Evolutionary conservation across 2,113 vertebrate genomes (phyloP).

Genomic region (Notiomystis cincta): DNA sequence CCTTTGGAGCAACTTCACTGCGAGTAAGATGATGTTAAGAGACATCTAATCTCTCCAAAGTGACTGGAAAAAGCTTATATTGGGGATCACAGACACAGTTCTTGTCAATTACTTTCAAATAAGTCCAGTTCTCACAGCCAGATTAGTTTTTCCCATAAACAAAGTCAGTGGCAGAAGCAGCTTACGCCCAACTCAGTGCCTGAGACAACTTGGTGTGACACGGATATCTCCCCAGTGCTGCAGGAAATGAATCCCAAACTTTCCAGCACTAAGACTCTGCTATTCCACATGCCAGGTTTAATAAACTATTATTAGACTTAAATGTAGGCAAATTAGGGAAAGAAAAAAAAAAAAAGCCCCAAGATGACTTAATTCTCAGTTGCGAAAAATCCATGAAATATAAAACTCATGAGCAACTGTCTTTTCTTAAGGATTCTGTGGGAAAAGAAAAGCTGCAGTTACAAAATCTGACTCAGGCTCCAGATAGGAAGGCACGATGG

Average conservation of each 20-base stretch:
- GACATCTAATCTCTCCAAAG: slow-evolving; percentile 63
- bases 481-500: not conserved
- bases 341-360: no score
- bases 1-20: slow-evolving; percentile 43
- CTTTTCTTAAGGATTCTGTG: not conserved
- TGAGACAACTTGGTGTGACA: not conserved
- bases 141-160: slow-evolving; percentile 46
- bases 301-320: slow-evolving; percentile 8
- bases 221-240: not conserved
- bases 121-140: slow-evolving; percentile 48
- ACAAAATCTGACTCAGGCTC: not conserved
- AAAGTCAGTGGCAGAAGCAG: slow-evolving; percentile 30
- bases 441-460: not conserved
- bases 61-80: slow-evolving; percentile 49
- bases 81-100: slow-evolving; percentile 40
- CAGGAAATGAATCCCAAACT: not conserved
- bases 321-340: not conserved
- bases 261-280: not conserved
- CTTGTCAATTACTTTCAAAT: slow-evolving; percentile 41
- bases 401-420: not conserved
- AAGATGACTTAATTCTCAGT: not conserved
- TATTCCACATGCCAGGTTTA: not conserved
- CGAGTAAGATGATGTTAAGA: slow-evolving; percentile 47
- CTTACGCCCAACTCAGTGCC: not conserved
- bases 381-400: not conserved